Evolutionary conservation across 2,113 vertebrate species (phyloP), one percentile per base, ranked within the genome.

Genomic region (Leptobrachium ailaonicum): DNA sequence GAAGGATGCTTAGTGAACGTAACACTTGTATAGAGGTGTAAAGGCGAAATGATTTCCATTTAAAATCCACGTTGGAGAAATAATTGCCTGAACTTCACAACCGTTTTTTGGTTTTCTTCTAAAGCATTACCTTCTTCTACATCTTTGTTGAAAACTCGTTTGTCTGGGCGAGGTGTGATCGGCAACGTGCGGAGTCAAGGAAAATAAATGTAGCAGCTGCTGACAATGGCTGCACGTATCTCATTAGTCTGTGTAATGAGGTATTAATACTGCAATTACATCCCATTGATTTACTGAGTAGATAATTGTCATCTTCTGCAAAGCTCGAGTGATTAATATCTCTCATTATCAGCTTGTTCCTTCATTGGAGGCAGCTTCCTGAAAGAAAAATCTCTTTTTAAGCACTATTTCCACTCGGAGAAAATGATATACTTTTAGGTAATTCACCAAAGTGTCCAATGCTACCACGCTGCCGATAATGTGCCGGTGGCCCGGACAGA

Each of bases 161-260:
- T 60, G 8, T 50, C 8, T 50, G 20, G 11, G 45, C 6, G 43
- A 45, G 11, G 63, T 73, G 77, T 68, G 63, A 58, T 71, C 71
- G 67, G 69, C 60, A 66, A 14, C 41, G 41, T 69, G 64, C 56
- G 41, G 32, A 73, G 78, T 73, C 66, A 44, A 63, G 76, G 14
- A 45, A 64, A 80, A 74, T 43, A 47, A 67, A 74, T 12, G 64
- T 62, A 81, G 64, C 71, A 75, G 71, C 71, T 81, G 69, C 77
- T 76, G 66, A 71, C 76, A 80, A 71, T 71, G 67, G 71, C 54
- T 85, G 85, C 87, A 84, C 86, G 91, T 90, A 92, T 87, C 86
- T 87, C 89, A 92, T 92, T 92, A 91, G 87, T 90, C 86, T 88
- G 82, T 86, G 88, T 95, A 95, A 95, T 94, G 92, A 94, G 92